Evolutionary conservation across 2,113 vertebrate genomes (phyloP).

Genomic region (Cyanistes caeruleus): DNA sequence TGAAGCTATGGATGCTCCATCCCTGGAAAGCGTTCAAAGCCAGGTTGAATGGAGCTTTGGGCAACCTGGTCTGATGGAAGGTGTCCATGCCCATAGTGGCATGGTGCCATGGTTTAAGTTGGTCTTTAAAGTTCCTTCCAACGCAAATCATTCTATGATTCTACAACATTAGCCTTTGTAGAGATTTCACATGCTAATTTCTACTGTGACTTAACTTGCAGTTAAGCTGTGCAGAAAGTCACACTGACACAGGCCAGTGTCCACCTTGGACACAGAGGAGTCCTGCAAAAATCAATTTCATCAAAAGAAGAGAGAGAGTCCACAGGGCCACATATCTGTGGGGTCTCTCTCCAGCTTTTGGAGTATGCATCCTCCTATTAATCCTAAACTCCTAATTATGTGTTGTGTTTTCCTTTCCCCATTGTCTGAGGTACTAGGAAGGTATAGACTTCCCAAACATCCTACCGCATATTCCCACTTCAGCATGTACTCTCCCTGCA

Average conservation of each 20-base stretch:
- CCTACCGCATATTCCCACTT: neutral
- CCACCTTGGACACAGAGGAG: neutral
- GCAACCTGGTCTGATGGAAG: neutral
- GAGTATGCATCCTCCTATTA: neutral
- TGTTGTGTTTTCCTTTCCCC: neutral
- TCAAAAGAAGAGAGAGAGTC: neutral
- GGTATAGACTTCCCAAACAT: neutral
- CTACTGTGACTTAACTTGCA: neutral
- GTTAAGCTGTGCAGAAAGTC: neutral
- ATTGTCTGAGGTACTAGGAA: neutral
- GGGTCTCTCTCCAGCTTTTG: neutral
- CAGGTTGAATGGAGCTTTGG: neutral
- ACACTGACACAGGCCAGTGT: neutral
- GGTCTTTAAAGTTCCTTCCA: neutral
- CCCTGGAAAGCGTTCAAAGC: neutral
- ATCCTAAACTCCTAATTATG: neutral
- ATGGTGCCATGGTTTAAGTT: neutral
- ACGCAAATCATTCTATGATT: neutral
- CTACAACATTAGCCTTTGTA: neutral
- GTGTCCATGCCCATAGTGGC: rapidly evolving
- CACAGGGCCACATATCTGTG: neutral
- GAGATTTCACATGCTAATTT: neutral
- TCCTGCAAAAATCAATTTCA: neutral
- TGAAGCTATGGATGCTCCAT: neutral
- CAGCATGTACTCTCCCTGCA: too few species aligned